A percentile compares a stretch with the other conserved stretches of the same genome.
These are phyloP conservation scores for Eulithis prunata DNA, from an alignment of 2,888 invertebrate species.

Conservation along the genomic window DNA sequence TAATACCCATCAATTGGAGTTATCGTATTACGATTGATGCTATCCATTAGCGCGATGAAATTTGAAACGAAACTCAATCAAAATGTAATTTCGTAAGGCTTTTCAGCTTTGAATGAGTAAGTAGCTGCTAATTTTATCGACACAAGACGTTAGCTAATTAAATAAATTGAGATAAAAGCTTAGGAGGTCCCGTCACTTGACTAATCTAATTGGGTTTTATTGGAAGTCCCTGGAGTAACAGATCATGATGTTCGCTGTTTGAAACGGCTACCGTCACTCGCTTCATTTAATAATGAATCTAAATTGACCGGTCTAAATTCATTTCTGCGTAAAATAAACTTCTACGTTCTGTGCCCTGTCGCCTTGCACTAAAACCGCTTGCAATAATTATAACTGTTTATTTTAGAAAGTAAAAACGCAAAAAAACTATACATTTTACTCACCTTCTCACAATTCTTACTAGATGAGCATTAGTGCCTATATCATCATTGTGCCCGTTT, in stretches of 20 bases:
- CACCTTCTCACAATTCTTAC: too few relatives aligned
- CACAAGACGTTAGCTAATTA: constrained; percentile 38
- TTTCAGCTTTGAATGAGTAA: constrained; percentile 15
- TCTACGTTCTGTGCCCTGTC: too few relatives aligned
- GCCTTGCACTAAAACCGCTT: too few relatives aligned
- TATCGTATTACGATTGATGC: constrained; percentile 29
- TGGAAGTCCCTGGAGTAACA: constrained; percentile 4
- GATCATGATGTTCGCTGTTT: constrained; percentile 16
- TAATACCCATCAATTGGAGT: constrained; percentile 18
- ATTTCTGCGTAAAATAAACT: too few relatives aligned
- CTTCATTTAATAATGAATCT: too few relatives aligned
- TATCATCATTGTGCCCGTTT: too few relatives aligned
- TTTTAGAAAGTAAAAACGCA: too few relatives aligned
- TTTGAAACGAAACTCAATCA: constrained; percentile 11
- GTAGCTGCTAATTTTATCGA: constrained; percentile 37
- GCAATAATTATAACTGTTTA: too few relatives aligned
- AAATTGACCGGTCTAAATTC: too few relatives aligned
- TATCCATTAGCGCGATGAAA: constrained; percentile 45
- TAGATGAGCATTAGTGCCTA: too few relatives aligned
- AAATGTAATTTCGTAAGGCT: constrained; percentile 10
- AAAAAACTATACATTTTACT: too few relatives aligned
- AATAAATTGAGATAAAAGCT: constrained; percentile 20
- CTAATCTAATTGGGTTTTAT: constrained; percentile 33
- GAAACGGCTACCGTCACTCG: not conserved
- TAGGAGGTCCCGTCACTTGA: constrained; percentile 24